Evolutionary conservation across 1,140 invertebrate genomes (phyloP).

Genomic region (Phthorimaea operculella): DNA sequence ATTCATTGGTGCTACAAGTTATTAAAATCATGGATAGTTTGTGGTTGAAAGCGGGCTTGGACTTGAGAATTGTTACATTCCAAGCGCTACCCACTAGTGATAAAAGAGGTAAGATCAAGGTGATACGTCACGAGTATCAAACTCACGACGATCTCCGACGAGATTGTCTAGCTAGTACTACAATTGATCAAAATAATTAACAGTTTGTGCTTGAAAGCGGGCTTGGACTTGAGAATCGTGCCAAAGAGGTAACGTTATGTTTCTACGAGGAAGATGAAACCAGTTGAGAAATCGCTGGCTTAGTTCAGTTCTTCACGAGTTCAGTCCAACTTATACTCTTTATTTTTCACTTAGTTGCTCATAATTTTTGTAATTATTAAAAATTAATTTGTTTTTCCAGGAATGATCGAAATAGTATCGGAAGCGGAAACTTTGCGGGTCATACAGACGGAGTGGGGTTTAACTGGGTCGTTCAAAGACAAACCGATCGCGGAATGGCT

Average conservation of each 20-base stretch:
- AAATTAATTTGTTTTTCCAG: too few relatives aligned
- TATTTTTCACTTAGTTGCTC: too few relatives aligned
- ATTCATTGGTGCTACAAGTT: slow-evolving; percentile 96
- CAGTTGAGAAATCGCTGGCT: too few relatives aligned
- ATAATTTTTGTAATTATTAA: too few relatives aligned
- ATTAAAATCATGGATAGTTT: slow-evolving; percentile 96
- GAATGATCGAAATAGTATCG: slow-evolving; percentile 96
- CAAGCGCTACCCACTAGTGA: slow-evolving; percentile 92
- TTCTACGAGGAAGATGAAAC: too few relatives aligned
- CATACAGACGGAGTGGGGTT: slow-evolving; percentile 91
- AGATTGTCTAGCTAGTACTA: too few relatives aligned
- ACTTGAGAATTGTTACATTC: slow-evolving; percentile 97
- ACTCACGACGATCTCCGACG: too few relatives aligned
- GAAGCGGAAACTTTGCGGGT: slow-evolving; percentile 97
- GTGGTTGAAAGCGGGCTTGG: slow-evolving; percentile 94
- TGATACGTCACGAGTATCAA: slow-evolving; percentile 95
- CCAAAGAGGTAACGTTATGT: too few relatives aligned
- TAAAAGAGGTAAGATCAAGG: slow-evolving; percentile 79
- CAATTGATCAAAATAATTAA: slow-evolving; percentile 98
- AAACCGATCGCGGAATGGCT: slow-evolving; percentile 97
- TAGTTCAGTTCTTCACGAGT: too few relatives aligned
- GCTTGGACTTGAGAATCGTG: slow-evolving; percentile 95
- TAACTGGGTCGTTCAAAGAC: slow-evolving; percentile 97
- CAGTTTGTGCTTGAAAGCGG: slow-evolving; percentile 94
- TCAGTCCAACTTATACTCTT: too few relatives aligned